Base-by-base conservation (phyloP, 2,797 vertebrate species). In the Amphiprion clarkii region DNA sequence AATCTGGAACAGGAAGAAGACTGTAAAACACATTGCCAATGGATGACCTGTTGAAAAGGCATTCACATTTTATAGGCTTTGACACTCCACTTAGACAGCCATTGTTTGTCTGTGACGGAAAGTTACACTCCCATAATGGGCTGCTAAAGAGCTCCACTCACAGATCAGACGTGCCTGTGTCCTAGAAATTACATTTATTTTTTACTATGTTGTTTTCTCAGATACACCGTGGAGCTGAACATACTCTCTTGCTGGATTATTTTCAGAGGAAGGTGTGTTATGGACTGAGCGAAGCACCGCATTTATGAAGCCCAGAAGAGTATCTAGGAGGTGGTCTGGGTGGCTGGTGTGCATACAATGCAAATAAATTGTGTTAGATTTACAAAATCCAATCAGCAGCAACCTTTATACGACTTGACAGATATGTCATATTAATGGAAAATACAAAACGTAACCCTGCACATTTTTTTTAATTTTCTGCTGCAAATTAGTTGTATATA, bases 11-110 rank as follows among this genome's bases (percentile, higher is more conserved):
- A 85, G 90, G 87, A 88, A 91, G 79, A 89, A 53, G 71, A 76
- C 84, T 69, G 78, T 92, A 90, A 91, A 93, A 88, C 4, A 0
- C 46, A 0, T 69, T 67, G 88, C 91, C 90, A 92, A 77, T 72
- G 66, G 87, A 87, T 89, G 91, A 90, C 81, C 86, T 79, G 78
- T 76, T 84, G 74, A 92, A 89, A 90, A 92, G 87, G 88, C 88
- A 89, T 92, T 87, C 71, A 65, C 76, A 8, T 73, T 92, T 90
- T 88, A 90, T 76, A 85, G 78, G 76, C 75, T 79, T 56, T 76
- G 87, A 90, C 86, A 73, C 82, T 81, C 46, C 64, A 81, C 87
- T 91, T 71, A 71, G 64, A 82, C 65, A 44, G 67, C 74, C 68
- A 51, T 85, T 89, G 87, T 91, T 89, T 87, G 88, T 88, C 83